Base-by-base conservation (phyloP, 2,888 invertebrate genomes). In the Aplocera efformata region DNA sequence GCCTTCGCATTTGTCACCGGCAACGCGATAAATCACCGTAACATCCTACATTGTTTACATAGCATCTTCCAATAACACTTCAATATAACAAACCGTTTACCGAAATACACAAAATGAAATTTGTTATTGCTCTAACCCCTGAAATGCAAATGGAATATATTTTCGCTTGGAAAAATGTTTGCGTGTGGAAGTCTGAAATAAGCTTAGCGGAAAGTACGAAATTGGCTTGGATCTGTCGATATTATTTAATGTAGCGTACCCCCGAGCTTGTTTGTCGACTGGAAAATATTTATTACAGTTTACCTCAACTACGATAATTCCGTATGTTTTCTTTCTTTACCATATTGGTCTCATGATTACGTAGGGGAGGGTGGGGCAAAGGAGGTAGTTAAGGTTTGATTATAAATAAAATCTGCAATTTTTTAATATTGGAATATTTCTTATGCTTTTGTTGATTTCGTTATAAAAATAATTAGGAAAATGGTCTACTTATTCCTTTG, bases 161-260 rank as follows among this genome's bases (percentile, higher is more conserved):
- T 77, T 72, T 69, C 72, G 65, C 67, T 70, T 64, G 68, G 73
- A 65, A 72, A 67, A 64, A 78, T 81, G 72, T 80, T 81, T 79
- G 72, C 72, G 67, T 72, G 72, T 59, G 64, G 72, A 63, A 76
- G 70, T 72, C 74, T 72, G 72, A 71, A 81, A 82, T 80, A 73
- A 79, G 82, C 79, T 80, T 77, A 77, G 70, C 67, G 72, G 70
- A 72, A 77, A 78, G 74, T 73, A 73, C 70, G 75, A 75, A 79
- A 83, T 81, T 80, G 83, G 79, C 79, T 77, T 63, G 72, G 76
- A 79, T 81, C 77, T 74, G 79, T 79, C 79, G 79, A 82, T 82
- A 79, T 80, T 79, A 83, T 79, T 81, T 80, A 82, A 83, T 78
- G 79, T 80, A 74, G 66, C 74, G 69, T 63, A 61, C 71, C 69